These are phyloP conservation scores for Coturnix japonica DNA, from an alignment of 2,113 vertebrate species.

Conservation along the genomic window DNA sequence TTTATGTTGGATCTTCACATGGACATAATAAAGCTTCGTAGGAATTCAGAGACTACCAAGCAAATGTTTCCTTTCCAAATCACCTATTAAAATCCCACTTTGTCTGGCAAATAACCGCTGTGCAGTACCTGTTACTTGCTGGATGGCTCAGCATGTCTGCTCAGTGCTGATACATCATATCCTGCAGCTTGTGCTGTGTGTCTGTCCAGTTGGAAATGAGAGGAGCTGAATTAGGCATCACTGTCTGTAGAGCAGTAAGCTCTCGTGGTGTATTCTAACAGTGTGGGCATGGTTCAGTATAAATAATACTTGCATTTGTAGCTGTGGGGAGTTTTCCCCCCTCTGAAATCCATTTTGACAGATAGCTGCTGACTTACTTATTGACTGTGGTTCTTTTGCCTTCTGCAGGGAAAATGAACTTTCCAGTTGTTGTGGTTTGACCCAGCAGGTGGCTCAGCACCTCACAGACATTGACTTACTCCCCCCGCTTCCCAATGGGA, in stretches of 20 bases:
- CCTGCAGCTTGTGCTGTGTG: not conserved
- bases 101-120: not conserved
- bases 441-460: no score
- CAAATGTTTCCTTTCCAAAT: not conserved
- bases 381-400: not conserved
- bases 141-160: not conserved
- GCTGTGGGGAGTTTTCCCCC: not conserved
- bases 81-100: not conserved
- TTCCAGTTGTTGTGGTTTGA: not conserved
- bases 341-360: constrained; percentile 1
- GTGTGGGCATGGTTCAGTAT: not conserved
- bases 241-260: not conserved
- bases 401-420: constrained; percentile 30
- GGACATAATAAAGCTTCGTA: not conserved
- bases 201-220: not conserved
- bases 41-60: not conserved
- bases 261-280: not conserved
- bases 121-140: not conserved
- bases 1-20: not conserved
- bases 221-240: not conserved
- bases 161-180: not conserved
- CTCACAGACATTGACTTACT: no score
- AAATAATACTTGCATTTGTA: not conserved
- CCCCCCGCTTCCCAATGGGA: no score
- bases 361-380: not conserved